Evolutionary conservation across 2,113 vertebrate species (phyloP), one percentile per base, ranked within the genome.

Genomic region (Cariama cristata): DNA sequence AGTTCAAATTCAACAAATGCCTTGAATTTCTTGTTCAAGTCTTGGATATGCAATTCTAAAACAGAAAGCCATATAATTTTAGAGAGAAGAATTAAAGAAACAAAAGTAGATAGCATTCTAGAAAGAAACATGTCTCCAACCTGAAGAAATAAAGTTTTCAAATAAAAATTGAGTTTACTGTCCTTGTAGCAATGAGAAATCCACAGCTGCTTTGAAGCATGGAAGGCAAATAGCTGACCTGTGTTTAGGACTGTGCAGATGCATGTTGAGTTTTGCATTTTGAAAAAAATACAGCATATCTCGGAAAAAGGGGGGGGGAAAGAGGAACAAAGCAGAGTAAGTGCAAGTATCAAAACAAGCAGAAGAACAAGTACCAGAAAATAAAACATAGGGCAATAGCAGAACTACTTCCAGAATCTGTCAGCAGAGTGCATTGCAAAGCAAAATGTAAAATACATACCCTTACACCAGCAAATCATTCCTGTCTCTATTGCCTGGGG

Each of bases 171-270:
- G 12, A 27, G 28, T 27, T 94, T 45, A 16, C 22, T 23, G 50
- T 21, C 14, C 26, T 68, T 62, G 14, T 1, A 73, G 55, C 64
- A 32, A 12, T 13, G 32, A 76, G 30, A 72, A 73, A 40, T 11
- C 42, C 30, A n/a, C 4, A 3, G 38, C 60, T 71, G 32, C 44
- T 55, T 28, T 62, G 38, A 38, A n/a, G 40, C 30, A 21, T 0
- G 0, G 35, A 21, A 1, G 1, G 79, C 75, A 74, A 74, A 4
- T 26, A 12, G 0, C 50, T 28, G 28, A 24, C 56, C 49, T 4
- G 19, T 63, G 18, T 6, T n/a, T 6, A 20, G 50, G 52, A 5
- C 62, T 13, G 9, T 19, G 56, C 56, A 11, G 23, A 4, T 19
- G 14, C 44, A 17, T 4, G 24, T 44, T 3, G 33, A 58, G 59